Evolutionary conservation across 1,140 invertebrate genomes (phyloP).

Genomic region (Heliconius hewitsoni): DNA sequence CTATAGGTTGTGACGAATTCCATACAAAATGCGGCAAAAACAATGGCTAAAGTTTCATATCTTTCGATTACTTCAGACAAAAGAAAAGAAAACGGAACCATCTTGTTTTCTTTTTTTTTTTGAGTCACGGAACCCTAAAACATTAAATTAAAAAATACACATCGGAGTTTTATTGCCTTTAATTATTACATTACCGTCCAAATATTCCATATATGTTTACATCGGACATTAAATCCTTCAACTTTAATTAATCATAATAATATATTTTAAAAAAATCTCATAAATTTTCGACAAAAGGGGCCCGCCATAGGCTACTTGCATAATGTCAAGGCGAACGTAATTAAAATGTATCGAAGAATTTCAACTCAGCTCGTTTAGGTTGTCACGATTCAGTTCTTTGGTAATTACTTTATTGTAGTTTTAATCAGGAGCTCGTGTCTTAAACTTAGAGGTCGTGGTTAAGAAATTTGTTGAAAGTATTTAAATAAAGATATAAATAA

Average conservation of each 20-base stretch:
- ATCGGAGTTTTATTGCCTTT: too few relatives aligned
- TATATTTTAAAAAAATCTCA: background rate
- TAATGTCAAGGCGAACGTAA: constrained; percentile 28
- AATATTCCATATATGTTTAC: background rate
- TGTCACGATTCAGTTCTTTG: constrained; percentile 23
- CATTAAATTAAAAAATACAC: background rate
- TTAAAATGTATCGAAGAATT: constrained; percentile 25
- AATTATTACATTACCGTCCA: too few relatives aligned
- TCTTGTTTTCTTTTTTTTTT: too few relatives aligned
- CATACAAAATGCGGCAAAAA: too few relatives aligned
- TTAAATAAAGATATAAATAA: background rate
- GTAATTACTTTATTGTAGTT: constrained; percentile 19
- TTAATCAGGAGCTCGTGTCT: constrained; percentile 4
- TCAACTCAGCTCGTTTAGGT: constrained; percentile 12
- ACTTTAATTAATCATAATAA: constrained; percentile 8
- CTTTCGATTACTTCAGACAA: too few relatives aligned
- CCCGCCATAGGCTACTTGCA: constrained; percentile 19
- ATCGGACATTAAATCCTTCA: background rate
- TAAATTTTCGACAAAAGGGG: background rate
- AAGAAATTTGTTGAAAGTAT: background rate
- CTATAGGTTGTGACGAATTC: too few relatives aligned
- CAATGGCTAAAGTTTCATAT: too few relatives aligned
- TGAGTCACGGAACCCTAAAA: background rate
- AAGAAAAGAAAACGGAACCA: too few relatives aligned
- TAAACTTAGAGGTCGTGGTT: background rate